Evolutionary conservation across 2,888 invertebrate genomes (phyloP).

Genomic region (Trachelus iudaicus): DNA sequence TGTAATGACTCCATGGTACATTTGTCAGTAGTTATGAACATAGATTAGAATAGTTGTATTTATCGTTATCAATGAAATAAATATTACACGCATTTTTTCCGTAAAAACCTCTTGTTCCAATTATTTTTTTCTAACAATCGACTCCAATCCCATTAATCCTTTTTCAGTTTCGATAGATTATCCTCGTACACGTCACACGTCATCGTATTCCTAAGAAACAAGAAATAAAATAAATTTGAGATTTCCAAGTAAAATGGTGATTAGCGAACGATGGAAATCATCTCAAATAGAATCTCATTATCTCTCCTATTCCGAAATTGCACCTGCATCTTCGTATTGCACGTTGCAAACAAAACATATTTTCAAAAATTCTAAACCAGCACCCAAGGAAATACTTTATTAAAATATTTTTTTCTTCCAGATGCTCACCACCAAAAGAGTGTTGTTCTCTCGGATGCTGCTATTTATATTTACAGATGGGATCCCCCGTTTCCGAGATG

Average conservation of each 20-base stretch:
- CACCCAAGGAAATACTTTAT: not conserved
- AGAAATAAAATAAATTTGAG: not conserved
- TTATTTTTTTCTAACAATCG: not conserved
- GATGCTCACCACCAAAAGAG: constrained; percentile 80
- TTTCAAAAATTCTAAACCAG: not conserved
- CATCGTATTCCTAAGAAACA: not conserved
- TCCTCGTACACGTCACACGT: not conserved
- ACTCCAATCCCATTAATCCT: not conserved
- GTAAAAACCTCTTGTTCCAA: not conserved
- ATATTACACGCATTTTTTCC: not conserved
- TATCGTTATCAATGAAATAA: not conserved
- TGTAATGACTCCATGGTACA: not conserved
- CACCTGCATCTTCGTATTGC: not conserved
- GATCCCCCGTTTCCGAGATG: constrained; percentile 68
- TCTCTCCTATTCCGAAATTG: not conserved
- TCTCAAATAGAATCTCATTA: not conserved
- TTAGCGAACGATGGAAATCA: not conserved
- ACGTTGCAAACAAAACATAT: not conserved
- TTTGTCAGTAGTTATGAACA: not conserved
- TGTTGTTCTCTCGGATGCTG: constrained; percentile 77
- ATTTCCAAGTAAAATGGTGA: not conserved
- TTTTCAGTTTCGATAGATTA: not conserved
- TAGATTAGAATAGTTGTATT: not conserved
- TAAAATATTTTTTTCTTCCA: constrained; percentile 23
- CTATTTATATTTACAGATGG: constrained; percentile 65